These are phyloP conservation scores for Galaxias olidus DNA, from an alignment of 2,797 vertebrate species.

Conservation along the genomic window DNA sequence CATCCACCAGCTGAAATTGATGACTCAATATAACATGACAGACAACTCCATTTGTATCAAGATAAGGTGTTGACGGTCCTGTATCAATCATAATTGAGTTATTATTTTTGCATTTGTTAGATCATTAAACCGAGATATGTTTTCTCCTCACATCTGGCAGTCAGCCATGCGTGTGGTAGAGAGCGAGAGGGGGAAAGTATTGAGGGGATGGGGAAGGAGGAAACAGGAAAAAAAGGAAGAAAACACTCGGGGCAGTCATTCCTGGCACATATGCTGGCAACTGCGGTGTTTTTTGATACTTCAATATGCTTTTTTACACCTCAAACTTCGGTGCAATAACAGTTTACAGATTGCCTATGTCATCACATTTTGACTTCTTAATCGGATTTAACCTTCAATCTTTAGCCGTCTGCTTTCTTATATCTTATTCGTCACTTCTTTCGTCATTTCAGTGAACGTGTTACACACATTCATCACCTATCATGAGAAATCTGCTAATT, in stretches of 20 bases:
- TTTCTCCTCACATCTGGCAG: slow-evolving; percentile 93
- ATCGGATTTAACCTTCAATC: slow-evolving; percentile 96
- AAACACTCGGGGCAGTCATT: slow-evolving; percentile 93
- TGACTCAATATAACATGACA: slow-evolving; percentile 96
- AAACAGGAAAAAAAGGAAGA: slow-evolving; percentile 40
- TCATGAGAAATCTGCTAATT: no score
- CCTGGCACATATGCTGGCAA: slow-evolving; percentile 84
- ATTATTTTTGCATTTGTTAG: slow-evolving; percentile 97
- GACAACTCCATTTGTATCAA: slow-evolving; percentile 95
- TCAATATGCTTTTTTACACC: slow-evolving; percentile 97
- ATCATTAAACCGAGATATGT: slow-evolving; percentile 97
- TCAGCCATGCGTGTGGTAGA: slow-evolving; percentile 80
- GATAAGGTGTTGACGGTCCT: slow-evolving; percentile 88
- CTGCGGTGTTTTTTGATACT: slow-evolving; percentile 85
- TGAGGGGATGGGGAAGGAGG: slow-evolving; percentile 26
- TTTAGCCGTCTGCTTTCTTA: slow-evolving; percentile 92
- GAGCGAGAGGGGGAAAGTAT: slow-evolving; percentile 34
- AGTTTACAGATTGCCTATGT: slow-evolving; percentile 97
- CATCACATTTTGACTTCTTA: slow-evolving; percentile 97
- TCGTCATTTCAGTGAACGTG: slow-evolving; percentile 66
- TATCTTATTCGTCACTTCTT: slow-evolving; percentile 70
- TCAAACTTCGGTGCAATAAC: slow-evolving; percentile 92
- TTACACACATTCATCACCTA: no score
- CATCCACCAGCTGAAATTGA: slow-evolving; percentile 92
- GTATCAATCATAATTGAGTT: slow-evolving; percentile 96